Evolutionary conservation across 2,888 invertebrate species (phyloP).

Genomic region (Carcina quercana): DNA sequence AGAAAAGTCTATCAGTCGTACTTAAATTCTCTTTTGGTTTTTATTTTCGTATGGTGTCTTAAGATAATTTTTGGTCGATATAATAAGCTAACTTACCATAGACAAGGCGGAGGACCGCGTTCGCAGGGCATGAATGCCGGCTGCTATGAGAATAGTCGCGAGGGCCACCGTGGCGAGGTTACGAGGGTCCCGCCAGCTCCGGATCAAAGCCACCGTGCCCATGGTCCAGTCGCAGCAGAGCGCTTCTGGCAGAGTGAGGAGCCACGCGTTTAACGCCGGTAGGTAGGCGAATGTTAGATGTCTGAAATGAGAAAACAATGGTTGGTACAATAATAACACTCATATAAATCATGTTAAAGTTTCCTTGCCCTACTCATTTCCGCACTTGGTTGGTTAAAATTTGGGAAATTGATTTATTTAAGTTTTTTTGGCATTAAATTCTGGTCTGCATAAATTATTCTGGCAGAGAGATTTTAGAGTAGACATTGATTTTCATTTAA

Average conservation of each 20-base stretch:
- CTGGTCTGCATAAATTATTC: no score
- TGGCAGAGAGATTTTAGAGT: no score
- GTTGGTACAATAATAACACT: no score
- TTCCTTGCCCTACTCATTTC: no score
- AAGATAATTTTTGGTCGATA: neutral
- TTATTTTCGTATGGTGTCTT: no score
- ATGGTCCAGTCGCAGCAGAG: slow-evolving; percentile 99
- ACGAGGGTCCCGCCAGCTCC: slow-evolving; percentile 84
- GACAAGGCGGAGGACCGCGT: slow-evolving; percentile 59
- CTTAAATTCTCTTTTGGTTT: no score
- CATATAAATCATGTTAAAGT: no score
- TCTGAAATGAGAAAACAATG: slow-evolving; percentile 40
- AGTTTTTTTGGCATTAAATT: no score
- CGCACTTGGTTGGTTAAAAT: no score
- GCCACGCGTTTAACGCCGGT: slow-evolving; percentile 91
- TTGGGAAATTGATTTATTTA: no score
- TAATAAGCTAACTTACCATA: slow-evolving; percentile 41
- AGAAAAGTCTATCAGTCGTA: no score
- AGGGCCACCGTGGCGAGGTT: slow-evolving; percentile 86
- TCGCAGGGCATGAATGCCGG: slow-evolving; percentile 65
- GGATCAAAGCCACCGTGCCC: slow-evolving; percentile 93
- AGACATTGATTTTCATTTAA: no score
- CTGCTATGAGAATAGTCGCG: slow-evolving; percentile 75
- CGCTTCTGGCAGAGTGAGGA: slow-evolving; percentile 90
- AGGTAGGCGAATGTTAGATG: slow-evolving; percentile 96